Conservation (phyloP, 2,888 invertebrate genomes). For the Tetramorium bicarinatum region DNA sequence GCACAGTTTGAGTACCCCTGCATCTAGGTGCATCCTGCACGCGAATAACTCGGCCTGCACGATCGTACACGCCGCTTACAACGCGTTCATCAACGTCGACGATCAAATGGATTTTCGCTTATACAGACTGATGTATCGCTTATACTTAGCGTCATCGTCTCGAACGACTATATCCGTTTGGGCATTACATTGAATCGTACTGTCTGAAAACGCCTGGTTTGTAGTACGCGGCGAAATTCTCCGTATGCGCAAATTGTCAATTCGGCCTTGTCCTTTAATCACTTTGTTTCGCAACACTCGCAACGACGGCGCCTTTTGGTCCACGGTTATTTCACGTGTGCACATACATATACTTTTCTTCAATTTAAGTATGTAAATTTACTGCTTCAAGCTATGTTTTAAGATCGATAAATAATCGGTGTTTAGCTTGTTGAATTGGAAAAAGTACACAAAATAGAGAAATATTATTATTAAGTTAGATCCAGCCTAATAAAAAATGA, state of each 20-base stretch:
- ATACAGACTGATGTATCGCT: slow-evolving; percentile 50
- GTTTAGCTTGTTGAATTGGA: too few relatives aligned
- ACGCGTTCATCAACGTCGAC: slow-evolving; percentile 56
- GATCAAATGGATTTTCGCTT: slow-evolving; percentile 54
- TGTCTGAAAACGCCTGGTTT: slow-evolving; percentile 16
- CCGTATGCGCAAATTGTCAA: slow-evolving; percentile 23
- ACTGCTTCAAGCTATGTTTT: too few relatives aligned
- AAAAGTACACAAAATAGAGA: too few relatives aligned
- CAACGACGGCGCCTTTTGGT: background rate
- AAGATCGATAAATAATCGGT: too few relatives aligned
- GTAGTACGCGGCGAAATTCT: background rate
- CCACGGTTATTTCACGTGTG: background rate
- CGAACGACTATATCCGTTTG: slow-evolving; percentile 52
- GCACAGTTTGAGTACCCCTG: slow-evolving; percentile 49
- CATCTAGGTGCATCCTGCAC: slow-evolving; percentile 39
- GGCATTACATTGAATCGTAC: slow-evolving; percentile 20
- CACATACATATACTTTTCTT: background rate
- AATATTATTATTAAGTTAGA: too few relatives aligned
- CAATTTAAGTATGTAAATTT: too few relatives aligned
- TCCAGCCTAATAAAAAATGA: too few relatives aligned
- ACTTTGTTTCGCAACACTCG: slow-evolving; percentile 2
- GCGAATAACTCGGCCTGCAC: slow-evolving; percentile 22
- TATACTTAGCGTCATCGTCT: slow-evolving; percentile 51
- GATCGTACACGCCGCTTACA: slow-evolving; percentile 44
- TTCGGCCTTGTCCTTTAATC: slow-evolving; percentile 1